Percentiles rank a stretch among this genome's conserved stretches.
Evolutionary conservation across 2,797 vertebrate genomes (phyloP).

Genomic region (Vultur gryphus): DNA sequence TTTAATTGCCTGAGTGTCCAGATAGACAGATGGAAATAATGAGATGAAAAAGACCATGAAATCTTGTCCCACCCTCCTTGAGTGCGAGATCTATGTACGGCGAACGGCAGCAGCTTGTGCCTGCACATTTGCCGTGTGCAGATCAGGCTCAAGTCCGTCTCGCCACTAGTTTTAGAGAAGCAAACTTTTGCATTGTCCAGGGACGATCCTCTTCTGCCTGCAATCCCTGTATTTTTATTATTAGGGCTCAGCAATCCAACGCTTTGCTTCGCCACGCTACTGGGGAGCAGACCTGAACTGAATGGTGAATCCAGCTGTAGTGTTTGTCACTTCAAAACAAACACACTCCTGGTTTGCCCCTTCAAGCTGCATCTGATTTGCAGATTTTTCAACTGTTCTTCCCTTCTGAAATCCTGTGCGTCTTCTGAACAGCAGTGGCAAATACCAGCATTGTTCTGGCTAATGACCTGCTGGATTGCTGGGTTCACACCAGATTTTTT

Average conservation of each 20-base stretch:
- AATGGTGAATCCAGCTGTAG: rapidly evolving
- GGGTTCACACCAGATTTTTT: not conserved
- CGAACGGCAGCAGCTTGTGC: not conserved
- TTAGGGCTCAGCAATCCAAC: rapidly evolving
- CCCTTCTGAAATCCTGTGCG: not conserved
- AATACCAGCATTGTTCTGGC: not conserved
- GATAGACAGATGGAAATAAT: not conserved
- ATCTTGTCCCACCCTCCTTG: not conserved
- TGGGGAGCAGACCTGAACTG: not conserved
- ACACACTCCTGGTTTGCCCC: not conserved
- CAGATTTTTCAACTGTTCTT: not conserved
- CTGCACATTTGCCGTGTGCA: not conserved
- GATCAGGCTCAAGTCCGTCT: not conserved
- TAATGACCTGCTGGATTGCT: not conserved
- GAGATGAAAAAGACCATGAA: not conserved
- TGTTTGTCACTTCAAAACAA: not conserved
- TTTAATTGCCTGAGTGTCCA: not conserved
- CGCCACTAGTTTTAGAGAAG: rapidly evolving
- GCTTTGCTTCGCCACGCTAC: rapidly evolving
- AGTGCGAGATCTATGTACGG: rapidly evolving
- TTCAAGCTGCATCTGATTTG: not conserved
- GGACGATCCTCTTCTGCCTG: not conserved
- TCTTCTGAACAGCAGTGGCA: not conserved
- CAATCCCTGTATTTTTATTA: rapidly evolving
- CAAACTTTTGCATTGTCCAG: not conserved